Base-by-base conservation (phyloP, 2,888 invertebrate genomes). In the Drosophila falleni region DNA sequence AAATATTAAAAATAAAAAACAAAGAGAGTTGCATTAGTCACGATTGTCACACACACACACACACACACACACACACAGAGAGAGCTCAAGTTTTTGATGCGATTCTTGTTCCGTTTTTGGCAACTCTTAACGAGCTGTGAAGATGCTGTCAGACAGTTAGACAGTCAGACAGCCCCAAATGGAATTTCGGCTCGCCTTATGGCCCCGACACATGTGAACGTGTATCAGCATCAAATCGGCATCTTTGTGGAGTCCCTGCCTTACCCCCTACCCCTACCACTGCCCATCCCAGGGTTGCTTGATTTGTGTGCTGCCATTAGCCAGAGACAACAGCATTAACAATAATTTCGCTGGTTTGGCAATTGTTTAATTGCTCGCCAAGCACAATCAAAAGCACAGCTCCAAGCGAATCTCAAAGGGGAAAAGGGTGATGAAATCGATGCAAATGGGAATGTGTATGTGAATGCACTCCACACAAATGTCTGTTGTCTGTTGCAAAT, bases 1-100 rank as follows among this genome's bases (percentile, higher is more conserved):
- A 95, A 95, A 11, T 19, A 13, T 35, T n/a, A 10, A 31, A 31
- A 31, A 31, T 8, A 39, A 10, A 29, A 31, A 86, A 88, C 77
- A 80, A 82, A 86, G 81, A 81, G 54, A 76, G 51, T 51, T 31
- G 53, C 15, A 50, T 81, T 81, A 83, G 84, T 79, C 81, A 80
- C 54, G 61, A 49, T 74, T 69, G 64, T 73, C 77, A 60, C 33
- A 29, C 46, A 44, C 26, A 39, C 41, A 41, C 77, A 60, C 39
- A n/a, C n/a, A n/a, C n/a, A n/a, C n/a, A n/a, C n/a, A n/a, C n/a
- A n/a, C n/a, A 29, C 46, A 44, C 26, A 39, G 37, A 41, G 31
- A 55, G n/a, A 10, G 16, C 10, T 29, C 50, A 19, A 33, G 44
- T 23, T 58, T 58, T 61, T 67, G 65, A 15, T 66, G 51, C 31